These are phyloP conservation scores for Mareca strepera DNA, from an alignment of 2,797 vertebrate species.

Conservation along the genomic window DNA sequence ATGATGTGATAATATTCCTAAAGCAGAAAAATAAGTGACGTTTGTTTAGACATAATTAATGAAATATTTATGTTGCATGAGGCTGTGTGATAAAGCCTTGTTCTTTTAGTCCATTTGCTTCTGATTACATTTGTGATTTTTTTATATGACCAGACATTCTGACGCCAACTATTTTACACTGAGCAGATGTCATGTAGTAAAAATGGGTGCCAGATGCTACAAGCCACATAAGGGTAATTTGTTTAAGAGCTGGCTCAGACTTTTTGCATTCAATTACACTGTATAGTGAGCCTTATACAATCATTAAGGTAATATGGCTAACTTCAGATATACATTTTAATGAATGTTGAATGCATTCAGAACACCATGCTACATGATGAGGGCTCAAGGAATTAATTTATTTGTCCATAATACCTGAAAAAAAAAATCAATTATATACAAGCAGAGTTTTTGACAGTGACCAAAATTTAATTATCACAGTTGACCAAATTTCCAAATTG, in stretches of 20 bases:
- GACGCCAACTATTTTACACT: constrained; percentile 84
- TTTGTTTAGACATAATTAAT: constrained; percentile 85
- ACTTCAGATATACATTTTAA: constrained; percentile 83
- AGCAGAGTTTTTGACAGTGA: constrained; percentile 63
- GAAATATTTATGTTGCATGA: constrained; percentile 84
- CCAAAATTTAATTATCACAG: constrained; percentile 71
- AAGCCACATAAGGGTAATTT: constrained; percentile 84
- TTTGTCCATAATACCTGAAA: constrained; percentile 47
- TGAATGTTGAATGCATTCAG: constrained; percentile 78
- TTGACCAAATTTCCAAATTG: constrained; percentile 62
- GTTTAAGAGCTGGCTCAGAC: constrained; percentile 85
- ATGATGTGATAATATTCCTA: constrained; percentile 82
- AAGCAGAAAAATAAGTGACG: constrained; percentile 80
- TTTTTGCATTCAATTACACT: constrained; percentile 84
- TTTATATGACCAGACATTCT: constrained; percentile 84
- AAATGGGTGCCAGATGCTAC: constrained; percentile 86
- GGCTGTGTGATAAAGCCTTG: constrained; percentile 80
- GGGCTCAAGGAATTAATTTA: constrained; percentile 73
- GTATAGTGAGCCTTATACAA: constrained; percentile 77
- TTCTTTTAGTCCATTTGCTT: constrained; percentile 81
- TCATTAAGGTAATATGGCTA: constrained; percentile 80
- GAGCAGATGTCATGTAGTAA: constrained; percentile 86
- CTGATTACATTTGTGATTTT: constrained; percentile 84
- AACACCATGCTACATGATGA: constrained; percentile 20
- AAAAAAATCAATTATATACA: constrained; percentile 15